Evolutionary conservation across 2,888 invertebrate species (phyloP).

Genomic region (Eristalis intricaria): DNA sequence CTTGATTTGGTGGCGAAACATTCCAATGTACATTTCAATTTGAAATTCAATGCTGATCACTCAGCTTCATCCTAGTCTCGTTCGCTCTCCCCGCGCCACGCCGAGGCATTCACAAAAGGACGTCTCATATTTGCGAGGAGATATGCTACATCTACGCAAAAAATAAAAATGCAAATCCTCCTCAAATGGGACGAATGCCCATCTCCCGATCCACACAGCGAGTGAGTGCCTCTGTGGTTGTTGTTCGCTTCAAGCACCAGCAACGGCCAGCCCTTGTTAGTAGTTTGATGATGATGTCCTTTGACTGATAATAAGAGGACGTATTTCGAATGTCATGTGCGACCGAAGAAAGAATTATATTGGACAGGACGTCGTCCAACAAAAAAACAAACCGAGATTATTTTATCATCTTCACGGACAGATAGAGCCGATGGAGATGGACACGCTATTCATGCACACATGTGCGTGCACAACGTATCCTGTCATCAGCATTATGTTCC

Average conservation of each 20-base stretch:
- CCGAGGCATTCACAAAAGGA: conserved; percentile 49
- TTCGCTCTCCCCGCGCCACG: neutral
- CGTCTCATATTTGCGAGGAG: conserved; percentile 49
- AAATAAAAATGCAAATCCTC: conserved; percentile 56
- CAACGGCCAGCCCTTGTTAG: conserved; percentile 31
- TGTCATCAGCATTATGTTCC: conserved; percentile 48
- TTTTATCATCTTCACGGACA: conserved; percentile 63
- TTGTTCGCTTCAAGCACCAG: conserved; percentile 13
- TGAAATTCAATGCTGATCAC: conserved; percentile 69
- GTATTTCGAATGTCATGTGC: conserved; percentile 51
- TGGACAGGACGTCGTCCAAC: conserved; percentile 49
- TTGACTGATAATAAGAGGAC: conserved; percentile 66
- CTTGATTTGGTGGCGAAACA: conserved; percentile 67
- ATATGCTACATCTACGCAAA: conserved; percentile 14
- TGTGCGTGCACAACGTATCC: conserved; percentile 42
- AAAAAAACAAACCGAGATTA: conserved; percentile 44
- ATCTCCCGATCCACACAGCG: neutral
- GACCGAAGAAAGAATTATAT: conserved; percentile 41
- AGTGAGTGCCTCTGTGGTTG: neutral
- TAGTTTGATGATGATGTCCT: conserved; percentile 62
- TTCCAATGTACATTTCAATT: conserved; percentile 69
- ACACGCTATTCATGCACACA: conserved; percentile 10
- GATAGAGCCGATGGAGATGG: conserved; percentile 35
- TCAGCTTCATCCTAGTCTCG: conserved; percentile 34
- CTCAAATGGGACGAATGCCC: conserved; percentile 39